Base-by-base conservation (phyloP, 2,888 invertebrate species). In the Apotomis capreana region DNA sequence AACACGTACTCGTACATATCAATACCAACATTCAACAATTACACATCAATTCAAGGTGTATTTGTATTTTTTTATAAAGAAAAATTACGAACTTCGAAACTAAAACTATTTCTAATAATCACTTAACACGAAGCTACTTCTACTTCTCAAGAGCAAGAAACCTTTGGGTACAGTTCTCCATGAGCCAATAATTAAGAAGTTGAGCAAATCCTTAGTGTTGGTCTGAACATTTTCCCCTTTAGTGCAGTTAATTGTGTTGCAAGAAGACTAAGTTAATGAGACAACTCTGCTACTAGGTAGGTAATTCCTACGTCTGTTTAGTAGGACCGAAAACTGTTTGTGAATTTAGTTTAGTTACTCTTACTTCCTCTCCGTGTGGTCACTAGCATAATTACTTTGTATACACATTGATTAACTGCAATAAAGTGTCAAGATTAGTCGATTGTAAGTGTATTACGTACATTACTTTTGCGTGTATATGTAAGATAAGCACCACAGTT, bases 201-300 rank as follows among this genome's bases (percentile, higher is more conserved):
- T 52, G 44, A 64, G 63, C 60, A 58, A 68, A 72, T 62, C 63
- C 76, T 78, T 78, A 78, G 69, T 76, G 76, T 75, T 74, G 74
- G 78, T 77, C 67, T 69, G 68, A 69, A 70, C 74, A 74, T 73
- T 77, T 74, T 74, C 75, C 77, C 77, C 78, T 77, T 78, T 75
- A 76, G 78, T 74, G 74, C 78, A 80, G 79, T 84, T 85, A 83
- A 84, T 84, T 84, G 83, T 80, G 80, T 83, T 79, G 75, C 79
- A 69, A 81, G 82, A 81, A 80, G 84, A 82, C 79, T 81, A 69
- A 81, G 78, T 80, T 86, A 86, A 87, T 86, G 86, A 86, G 84
- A 84, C 84, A 83, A 81, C 79, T 83, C 80, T 63, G 69, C 54
- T 58, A 62, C 61, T 70, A 26, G 15, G 15, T 26, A 26, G 26